Evolutionary conservation across 2,888 invertebrate species (phyloP).

Genomic region (Rambutsinella grinnellia): DNA sequence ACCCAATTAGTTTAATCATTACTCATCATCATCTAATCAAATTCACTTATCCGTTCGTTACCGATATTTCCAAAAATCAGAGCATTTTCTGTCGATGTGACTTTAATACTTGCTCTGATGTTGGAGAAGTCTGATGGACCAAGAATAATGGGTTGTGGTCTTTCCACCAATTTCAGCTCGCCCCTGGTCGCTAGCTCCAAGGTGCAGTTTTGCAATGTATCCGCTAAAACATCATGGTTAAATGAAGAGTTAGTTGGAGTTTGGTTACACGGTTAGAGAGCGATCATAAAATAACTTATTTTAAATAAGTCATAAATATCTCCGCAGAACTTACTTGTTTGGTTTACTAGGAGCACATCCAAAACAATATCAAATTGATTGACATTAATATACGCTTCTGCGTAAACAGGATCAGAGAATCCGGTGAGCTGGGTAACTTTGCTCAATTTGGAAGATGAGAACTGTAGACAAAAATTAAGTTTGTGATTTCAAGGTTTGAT

Average conservation of each 20-base stretch:
- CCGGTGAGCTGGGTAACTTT: slow-evolving; percentile 96
- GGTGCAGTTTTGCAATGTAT: slow-evolving; percentile 97
- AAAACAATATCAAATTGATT: slow-evolving; percentile 99
- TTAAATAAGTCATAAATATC: no score
- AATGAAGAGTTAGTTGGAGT: not conserved
- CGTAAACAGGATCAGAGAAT: slow-evolving; percentile 99
- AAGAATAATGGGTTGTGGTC: slow-evolving; percentile 94
- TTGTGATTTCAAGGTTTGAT: no score
- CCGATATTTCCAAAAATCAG: slow-evolving; percentile 99
- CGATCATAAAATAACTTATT: no score
- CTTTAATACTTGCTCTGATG: slow-evolving; percentile 98
- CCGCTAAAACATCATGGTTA: slow-evolving; percentile 72
- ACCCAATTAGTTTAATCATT: not conserved
- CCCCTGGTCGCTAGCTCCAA: slow-evolving; percentile 98
- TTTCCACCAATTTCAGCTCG: slow-evolving; percentile 97
- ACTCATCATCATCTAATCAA: slow-evolving; percentile 12
- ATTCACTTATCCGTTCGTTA: no score
- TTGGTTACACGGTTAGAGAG: not conserved
- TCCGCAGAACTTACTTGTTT: slow-evolving; percentile 85
- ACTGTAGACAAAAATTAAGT: slow-evolving; percentile 46
- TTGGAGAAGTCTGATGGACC: slow-evolving; percentile 98
- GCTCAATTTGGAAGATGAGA: slow-evolving; percentile 73
- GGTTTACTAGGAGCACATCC: slow-evolving; percentile 98
- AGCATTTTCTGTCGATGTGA: slow-evolving; percentile 99
- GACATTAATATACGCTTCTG: slow-evolving; percentile 99